Evolutionary conservation across 2,113 vertebrate genomes (phyloP).

Genomic region (Lophura nycthemera): DNA sequence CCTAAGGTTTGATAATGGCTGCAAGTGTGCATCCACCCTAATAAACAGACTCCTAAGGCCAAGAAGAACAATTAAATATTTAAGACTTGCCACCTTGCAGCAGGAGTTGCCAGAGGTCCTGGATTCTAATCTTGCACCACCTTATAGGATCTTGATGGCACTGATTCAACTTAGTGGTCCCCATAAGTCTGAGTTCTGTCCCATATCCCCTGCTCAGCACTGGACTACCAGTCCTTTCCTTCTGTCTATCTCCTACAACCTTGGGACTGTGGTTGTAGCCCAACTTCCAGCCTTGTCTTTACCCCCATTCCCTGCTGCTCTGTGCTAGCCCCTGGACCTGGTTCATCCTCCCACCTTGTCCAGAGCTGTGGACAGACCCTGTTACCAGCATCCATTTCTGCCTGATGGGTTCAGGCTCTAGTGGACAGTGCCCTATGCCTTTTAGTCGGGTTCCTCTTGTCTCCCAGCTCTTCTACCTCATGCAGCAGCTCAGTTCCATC

Average conservation of each 20-base stretch:
- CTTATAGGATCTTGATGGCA: not conserved
- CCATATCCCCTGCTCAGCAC: not conserved
- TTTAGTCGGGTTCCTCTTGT: not conserved
- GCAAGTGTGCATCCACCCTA: not conserved
- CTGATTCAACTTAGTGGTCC: accelerated
- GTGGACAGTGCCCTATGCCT: not conserved
- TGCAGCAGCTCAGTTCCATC: not conserved
- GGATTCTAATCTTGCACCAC: not conserved
- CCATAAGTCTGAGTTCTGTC: accelerated
- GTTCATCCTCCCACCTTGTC: not conserved
- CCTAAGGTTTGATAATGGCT: not conserved
- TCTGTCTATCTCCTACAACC: not conserved
- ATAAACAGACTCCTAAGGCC: not conserved
- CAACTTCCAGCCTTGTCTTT: not conserved
- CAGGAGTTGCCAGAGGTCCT: not conserved
- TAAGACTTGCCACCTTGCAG: not conserved
- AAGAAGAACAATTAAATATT: not conserved
- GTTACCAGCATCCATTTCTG: not conserved
- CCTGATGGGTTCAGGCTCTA: not conserved
- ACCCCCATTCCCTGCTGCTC: not conserved
- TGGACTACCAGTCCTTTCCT: not conserved
- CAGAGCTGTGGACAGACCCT: not conserved
- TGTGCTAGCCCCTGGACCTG: not conserved
- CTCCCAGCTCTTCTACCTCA: not conserved
- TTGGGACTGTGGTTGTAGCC: not conserved